Conservation (phyloP, 2,888 invertebrate species). For the Metellina segmentata region DNA sequence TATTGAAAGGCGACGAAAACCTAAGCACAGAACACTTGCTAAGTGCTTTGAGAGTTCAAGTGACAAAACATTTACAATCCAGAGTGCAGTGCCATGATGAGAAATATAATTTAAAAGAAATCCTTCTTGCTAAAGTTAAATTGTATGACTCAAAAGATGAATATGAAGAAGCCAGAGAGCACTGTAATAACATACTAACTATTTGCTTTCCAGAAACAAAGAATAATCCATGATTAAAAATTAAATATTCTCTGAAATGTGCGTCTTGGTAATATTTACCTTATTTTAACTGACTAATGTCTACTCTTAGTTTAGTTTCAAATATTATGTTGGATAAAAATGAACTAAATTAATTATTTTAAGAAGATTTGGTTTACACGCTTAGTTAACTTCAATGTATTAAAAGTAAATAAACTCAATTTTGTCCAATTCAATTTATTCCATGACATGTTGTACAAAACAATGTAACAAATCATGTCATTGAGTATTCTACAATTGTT, state of each 20-base stretch:
- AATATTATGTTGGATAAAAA: too few relatives aligned
- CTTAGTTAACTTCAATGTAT: too few relatives aligned
- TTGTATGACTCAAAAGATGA: conserved; percentile 82
- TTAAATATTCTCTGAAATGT: not conserved
- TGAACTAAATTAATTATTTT: too few relatives aligned
- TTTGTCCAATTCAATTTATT: too few relatives aligned
- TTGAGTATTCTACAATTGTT: too few relatives aligned
- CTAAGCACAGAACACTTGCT: conserved; percentile 83
- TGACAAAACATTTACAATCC: conserved; percentile 81
- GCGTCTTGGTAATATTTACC: not conserved
- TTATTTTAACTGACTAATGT: too few relatives aligned
- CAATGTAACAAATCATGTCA: too few relatives aligned
- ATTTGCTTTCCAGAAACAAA: conserved; percentile 72
- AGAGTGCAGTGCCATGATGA: conserved; percentile 82
- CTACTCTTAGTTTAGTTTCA: too few relatives aligned
- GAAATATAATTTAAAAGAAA: conserved; percentile 81
- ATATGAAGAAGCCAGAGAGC: conserved; percentile 80
- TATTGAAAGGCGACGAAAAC: conserved; percentile 80
- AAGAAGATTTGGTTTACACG: too few relatives aligned
- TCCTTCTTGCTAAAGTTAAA: conserved; percentile 81
- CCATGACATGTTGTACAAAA: too few relatives aligned
- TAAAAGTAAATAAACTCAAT: too few relatives aligned
- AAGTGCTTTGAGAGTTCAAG: conserved; percentile 82
- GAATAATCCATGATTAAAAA: not conserved
- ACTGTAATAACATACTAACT: conserved; percentile 78